Base-by-base conservation (phyloP, 2,797 vertebrate genomes). In the Pangasius krempfi region DNA sequence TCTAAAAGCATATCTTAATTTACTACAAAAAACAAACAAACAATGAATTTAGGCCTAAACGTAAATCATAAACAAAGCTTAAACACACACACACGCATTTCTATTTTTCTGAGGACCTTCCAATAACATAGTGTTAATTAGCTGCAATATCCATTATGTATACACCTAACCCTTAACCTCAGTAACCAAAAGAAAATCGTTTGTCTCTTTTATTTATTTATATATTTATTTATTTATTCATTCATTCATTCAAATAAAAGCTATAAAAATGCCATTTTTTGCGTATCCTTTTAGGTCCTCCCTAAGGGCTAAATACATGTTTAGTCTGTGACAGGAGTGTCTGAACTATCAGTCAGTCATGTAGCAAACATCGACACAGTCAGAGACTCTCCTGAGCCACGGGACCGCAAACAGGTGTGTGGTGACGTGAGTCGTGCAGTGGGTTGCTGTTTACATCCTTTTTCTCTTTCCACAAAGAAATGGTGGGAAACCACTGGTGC, bases 321-420 rank as follows among this genome's bases (percentile, higher is more conserved):
- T 27, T 20, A 22, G 9, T 52, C 44, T 88, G 47, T 66, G 52
- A 58, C 22, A 14, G 62, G 54, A 68, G 37, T 27, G 88, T 82
- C 84, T 75, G 75, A 81, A 60, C 27, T n/a, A 9, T 76, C 76
- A 81, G 25, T 88, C 73, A 76, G 56, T 52, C 70, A 82, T 22
- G 58, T 91, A 89, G 91, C 90, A 93, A 94, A 94, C 80, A 62
- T 44, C 12, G 80, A 62, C 91, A 90, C 85, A 90, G 92, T 91
- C 90, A 87, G 52, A 58, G 91, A 93, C 93, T 94, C 93, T 94
- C 92, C 91, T 92, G 92, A 90, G 89, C 85, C 92, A 92, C 89
- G 91, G 93, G 90, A 92, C 91, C 90, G 91, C 92, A 93, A 84
- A 92, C 95, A 96, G 94, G 95, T 96, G 94, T 93, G 93, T 80